Base-by-base conservation (phyloP, 2,113 vertebrate genomes). In the Eupsittula cactorum region DNA sequence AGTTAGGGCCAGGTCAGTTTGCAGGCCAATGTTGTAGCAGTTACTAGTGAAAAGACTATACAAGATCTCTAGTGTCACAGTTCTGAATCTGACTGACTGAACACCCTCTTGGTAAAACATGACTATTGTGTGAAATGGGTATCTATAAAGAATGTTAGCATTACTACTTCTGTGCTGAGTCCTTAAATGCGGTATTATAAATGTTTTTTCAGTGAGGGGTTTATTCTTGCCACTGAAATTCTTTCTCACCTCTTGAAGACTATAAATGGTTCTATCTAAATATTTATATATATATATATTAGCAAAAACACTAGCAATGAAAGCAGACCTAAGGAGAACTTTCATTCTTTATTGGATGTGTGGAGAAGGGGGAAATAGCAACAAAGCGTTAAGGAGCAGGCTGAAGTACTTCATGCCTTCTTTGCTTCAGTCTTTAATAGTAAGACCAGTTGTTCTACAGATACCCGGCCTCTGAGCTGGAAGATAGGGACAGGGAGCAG, bases 181-280 rank as follows among this genome's bases (percentile, higher is more conserved):
- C 64, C 28, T 63, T 46, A 65, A 88, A 37, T 74, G 24, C 16
- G 35, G 37, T 0, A 0, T 60, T 79, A 20, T 31, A 47, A 52
- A 13, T 44, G 27, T 10, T 59, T 71, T 70, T 62, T 59, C 50
- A 82, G 67, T 49, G 52, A 71, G 49, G 46, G 5, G 2, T 75
- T 60, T 89, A 33, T 69, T 88, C 84, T 57, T 90, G 63, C 27
- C 27, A 6, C 46, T 92, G 39, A 71, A 92, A 75, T 89, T 53
- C 44, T n/a, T 86, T 62, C 83, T 60, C 16, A 73, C 41, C 25
- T 82, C 85, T 88, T 79, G 31, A 77, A 65, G 20, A 27, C 35
- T 37, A 17, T 16, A 11, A 37, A 62, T 62, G 16, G 37, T 62
- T 62, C 59, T 35, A 17, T 62, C 10, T 62, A 62, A 27, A 25